Percentiles rank a stretch among this genome's conserved stretches.
Evolutionary conservation across 2,113 vertebrate species (phyloP).

Genomic region (Conger conger): DNA sequence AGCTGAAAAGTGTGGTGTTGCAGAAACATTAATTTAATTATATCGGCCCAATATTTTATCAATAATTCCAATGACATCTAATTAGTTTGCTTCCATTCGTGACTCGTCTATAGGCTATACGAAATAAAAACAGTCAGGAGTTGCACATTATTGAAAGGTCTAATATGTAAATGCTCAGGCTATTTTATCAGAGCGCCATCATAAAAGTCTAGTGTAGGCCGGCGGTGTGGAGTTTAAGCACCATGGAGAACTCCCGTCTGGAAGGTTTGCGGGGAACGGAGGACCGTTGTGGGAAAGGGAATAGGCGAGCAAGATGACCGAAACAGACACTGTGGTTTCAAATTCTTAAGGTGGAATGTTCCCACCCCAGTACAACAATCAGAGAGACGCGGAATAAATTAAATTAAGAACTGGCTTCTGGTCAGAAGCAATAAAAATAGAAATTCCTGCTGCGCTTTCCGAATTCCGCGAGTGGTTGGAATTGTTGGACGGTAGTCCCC

Average conservation of each 20-base stretch:
- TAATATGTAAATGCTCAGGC: too few relatives aligned
- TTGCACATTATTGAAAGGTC: too few relatives aligned
- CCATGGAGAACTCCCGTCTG: conserved; percentile 69
- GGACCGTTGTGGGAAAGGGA: conserved; percentile 11
- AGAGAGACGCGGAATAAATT: not conserved
- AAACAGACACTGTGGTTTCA: conserved; percentile 22
- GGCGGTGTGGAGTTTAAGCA: conserved; percentile 57
- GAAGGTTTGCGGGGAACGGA: conserved; percentile 40
- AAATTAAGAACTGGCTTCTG: not conserved
- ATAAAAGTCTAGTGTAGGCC: not conserved
- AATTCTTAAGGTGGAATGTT: conserved; percentile 1
- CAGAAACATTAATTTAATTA: too few relatives aligned
- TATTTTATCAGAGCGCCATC: too few relatives aligned
- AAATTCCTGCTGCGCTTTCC: conserved; percentile 17
- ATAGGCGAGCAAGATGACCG: not conserved
- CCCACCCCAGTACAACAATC: not conserved
- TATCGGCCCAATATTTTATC: too few relatives aligned
- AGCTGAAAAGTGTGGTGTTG: too few relatives aligned
- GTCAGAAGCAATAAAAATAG: conserved; percentile 16
- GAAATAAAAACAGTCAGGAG: too few relatives aligned
- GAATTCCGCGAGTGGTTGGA: not conserved
- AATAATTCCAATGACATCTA: too few relatives aligned
- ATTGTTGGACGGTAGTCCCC: not conserved
- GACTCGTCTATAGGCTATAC: too few relatives aligned
- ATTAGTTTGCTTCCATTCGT: too few relatives aligned